Conservation (phyloP, 2,797 vertebrate species). For the Phalanger gymnotis region DNA sequence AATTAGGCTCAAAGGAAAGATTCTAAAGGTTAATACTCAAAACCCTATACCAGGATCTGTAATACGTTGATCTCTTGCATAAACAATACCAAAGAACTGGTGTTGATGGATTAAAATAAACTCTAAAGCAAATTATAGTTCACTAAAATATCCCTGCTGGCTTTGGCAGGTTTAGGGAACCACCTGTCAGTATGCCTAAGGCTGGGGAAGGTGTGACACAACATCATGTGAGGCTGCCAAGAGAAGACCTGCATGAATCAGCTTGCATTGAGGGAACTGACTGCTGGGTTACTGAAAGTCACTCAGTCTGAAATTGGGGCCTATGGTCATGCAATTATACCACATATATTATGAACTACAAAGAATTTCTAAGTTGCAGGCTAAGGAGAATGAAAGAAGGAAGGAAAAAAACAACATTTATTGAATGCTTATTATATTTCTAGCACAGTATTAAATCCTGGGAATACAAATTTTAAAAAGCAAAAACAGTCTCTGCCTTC, state of each 20-base stretch:
- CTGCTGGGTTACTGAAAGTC: neutral
- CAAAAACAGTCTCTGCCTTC: neutral
- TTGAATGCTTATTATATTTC: neutral
- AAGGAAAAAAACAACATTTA: neutral
- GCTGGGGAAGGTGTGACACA: neutral
- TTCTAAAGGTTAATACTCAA: constrained; percentile 34
- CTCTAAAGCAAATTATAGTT: constrained; percentile 5
- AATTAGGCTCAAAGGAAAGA: constrained; percentile 19
- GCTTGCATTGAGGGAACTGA: neutral
- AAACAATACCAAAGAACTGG: constrained; percentile 36
- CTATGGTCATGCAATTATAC: neutral
- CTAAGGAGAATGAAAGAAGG: neutral
- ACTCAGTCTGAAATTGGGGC: neutral
- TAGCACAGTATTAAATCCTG: neutral
- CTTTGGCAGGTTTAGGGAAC: neutral
- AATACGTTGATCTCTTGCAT: constrained; percentile 35
- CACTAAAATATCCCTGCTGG: neutral
- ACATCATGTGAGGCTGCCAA: neutral
- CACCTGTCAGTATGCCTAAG: neutral
- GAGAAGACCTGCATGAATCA: neutral
- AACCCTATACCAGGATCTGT: neutral
- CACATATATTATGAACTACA: neutral
- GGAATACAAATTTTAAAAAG: neutral
- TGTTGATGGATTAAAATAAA: constrained; percentile 1
- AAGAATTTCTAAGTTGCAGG: neutral